Percentiles rank a stretch among this genome's conserved stretches.
Evolutionary conservation across 2,113 vertebrate genomes (phyloP).

Genomic region (Vireo altiloquus): DNA sequence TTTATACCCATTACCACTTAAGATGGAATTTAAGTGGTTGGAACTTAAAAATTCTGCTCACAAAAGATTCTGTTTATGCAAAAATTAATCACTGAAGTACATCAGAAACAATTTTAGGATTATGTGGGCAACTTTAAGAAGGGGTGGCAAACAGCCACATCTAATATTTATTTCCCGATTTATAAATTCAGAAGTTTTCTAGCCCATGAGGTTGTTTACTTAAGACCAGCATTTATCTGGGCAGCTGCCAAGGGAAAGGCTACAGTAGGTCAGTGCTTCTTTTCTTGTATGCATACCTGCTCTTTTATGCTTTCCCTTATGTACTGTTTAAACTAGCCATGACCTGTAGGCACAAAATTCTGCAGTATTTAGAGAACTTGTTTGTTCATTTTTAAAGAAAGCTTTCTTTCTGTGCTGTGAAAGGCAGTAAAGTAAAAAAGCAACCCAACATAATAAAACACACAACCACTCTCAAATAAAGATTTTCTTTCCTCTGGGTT

Average conservation of each 20-base stretch:
- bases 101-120: conserved; percentile 25
- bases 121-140: conserved; percentile 16
- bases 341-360: conserved; percentile 15
- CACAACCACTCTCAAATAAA: background rate
- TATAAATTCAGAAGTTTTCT: conserved; percentile 24
- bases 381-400: background rate
- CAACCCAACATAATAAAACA: background rate
- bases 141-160: background rate
- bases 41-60: conserved; percentile 5
- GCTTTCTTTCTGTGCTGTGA: background rate
- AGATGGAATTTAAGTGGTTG: background rate
- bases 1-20: background rate
- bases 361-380: background rate
- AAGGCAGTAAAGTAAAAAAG: background rate
- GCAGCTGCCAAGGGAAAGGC: background rate
- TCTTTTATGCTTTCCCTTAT: conserved; percentile 27
- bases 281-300: background rate
- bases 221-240: background rate
- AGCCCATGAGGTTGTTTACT: background rate
- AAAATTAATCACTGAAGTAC: conserved; percentile 22
- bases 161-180: conserved; percentile 38
- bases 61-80: background rate
- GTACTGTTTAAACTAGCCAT: background rate
- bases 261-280: background rate
- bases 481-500: conserved; percentile 34